Evolutionary conservation across 2,888 invertebrate species (phyloP).

Genomic region (Hyppa rectilinea): DNA sequence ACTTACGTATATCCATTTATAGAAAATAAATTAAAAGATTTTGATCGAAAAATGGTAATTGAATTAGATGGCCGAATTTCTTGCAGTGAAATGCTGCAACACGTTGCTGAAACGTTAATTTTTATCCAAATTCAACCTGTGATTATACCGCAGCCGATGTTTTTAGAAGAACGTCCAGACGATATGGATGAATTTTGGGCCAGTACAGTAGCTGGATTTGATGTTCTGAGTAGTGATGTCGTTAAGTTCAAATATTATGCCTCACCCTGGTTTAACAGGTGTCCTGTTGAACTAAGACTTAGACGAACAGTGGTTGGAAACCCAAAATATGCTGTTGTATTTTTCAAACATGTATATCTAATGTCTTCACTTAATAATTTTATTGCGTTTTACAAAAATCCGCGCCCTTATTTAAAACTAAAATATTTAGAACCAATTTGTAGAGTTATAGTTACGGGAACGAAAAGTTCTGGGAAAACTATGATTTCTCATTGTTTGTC

Average conservation of each 20-base stretch:
- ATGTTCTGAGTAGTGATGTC: conserved; percentile 73
- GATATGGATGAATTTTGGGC: conserved; percentile 86
- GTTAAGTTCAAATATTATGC: conserved; percentile 80
- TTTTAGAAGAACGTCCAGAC: conserved; percentile 80
- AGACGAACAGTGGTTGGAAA: conserved; percentile 89
- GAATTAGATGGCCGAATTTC: conserved; percentile 91
- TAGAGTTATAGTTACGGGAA: conserved; percentile 91
- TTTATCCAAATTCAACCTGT: conserved; percentile 78
- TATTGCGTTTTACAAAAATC: conserved; percentile 91
- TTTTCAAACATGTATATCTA: conserved; percentile 92
- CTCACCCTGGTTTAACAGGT: conserved; percentile 91
- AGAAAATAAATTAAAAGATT: conserved; percentile 87
- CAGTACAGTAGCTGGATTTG: conserved; percentile 72
- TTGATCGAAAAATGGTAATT: conserved; percentile 89
- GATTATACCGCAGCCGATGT: conserved; percentile 82
- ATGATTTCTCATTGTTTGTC: conserved; percentile 90
- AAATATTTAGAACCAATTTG: conserved; percentile 91
- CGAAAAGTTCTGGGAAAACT: conserved; percentile 91
- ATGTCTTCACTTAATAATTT: conserved; percentile 88
- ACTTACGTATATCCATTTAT: conserved; percentile 83
- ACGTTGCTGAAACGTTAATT: conserved; percentile 83
- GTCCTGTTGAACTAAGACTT: conserved; percentile 92
- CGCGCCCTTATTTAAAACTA: conserved; percentile 90
- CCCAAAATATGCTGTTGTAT: conserved; percentile 89
- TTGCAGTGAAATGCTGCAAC: conserved; percentile 86